Evolutionary conservation across 2,113 vertebrate species (phyloP), one percentile per base, ranked within the genome.

Genomic region (Boulengeromyrus knoepffleri): DNA sequence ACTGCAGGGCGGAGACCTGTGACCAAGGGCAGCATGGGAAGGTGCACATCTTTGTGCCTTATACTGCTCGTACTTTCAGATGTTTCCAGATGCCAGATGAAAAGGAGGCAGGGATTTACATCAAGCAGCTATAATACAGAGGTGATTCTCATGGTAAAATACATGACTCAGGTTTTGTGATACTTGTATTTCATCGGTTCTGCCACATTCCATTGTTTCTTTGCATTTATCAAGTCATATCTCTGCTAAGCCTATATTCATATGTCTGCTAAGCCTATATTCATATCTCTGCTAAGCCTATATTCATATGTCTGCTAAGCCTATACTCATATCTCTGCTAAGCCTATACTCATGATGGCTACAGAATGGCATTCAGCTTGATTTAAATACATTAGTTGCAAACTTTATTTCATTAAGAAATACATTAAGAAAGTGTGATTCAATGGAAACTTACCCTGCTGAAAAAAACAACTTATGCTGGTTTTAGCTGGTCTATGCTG

Each of bases 11-110:
- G 89, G 88, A 92, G 39, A 92, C 92, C 94, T 94, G 92, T 83
- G 93, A 92, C 85, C 89, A 93, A 93, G 90, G 92, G 91, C 94
- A 95, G 88, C 91, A 95, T 96, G 96, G 94, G 94, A 94, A 96
- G 92, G 92, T 94, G 92, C 89, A 1, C 88, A 83, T 89, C 91
- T 88, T 89, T 96, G 89, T 94, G 80, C 92, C 91, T 96, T 50
- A 91, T 97, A 90, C 83, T 97, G 93, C 90, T 96, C 93, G 88
- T 92, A 92, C 77, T 95, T 89, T 66, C 90, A 53, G 94, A 93
- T 52, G 87, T 88, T 31, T 93, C 91, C 36, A 13, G 92, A 27
- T 94, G 95, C 89, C 97, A 97, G 91, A 95, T 89, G 19, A 95
- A 93, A 94, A 96, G 93, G 92, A 96, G 89, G 89, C 92, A 92